Percentiles rank a stretch among this genome's conserved stretches.
These are phyloP conservation scores for Dreissena polymorpha DNA, from an alignment of 1,140 invertebrate genomes.

Conservation along the genomic window DNA sequence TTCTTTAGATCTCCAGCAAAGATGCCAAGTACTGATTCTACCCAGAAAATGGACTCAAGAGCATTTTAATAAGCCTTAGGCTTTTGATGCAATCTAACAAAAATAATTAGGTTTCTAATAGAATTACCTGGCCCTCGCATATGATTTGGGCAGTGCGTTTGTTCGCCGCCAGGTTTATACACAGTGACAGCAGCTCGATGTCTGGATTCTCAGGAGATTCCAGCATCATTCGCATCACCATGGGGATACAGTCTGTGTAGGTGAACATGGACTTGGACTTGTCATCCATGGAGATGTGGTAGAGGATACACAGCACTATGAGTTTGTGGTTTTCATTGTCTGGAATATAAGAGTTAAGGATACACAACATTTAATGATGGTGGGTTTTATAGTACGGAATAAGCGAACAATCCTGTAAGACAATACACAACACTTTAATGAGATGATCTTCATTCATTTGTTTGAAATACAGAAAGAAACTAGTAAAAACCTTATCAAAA, in stretches of 20 bases:
- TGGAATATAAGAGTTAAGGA: conserved; percentile 76
- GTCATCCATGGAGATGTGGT: conserved; percentile 97
- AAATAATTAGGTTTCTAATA: not conserved
- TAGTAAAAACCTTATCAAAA: no score
- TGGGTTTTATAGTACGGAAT: no score
- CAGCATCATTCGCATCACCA: conserved; percentile 82
- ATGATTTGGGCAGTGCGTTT: conserved; percentile 94
- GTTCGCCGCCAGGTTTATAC: conserved; percentile 95
- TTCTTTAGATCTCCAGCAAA: no score
- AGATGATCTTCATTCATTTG: no score
- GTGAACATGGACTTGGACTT: conserved; percentile 96
- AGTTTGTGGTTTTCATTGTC: conserved; percentile 91
- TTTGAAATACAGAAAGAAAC: no score
- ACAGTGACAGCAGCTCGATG: conserved; percentile 90
- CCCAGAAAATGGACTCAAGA: no score
- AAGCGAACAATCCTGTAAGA: no score
- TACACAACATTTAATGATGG: no score
- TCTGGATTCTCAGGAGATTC: conserved; percentile 86
- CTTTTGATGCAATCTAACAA: no score
- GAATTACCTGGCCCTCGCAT: conserved; percentile 83
- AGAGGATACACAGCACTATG: conserved; percentile 93
- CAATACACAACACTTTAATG: no score
- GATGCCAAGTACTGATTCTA: no score
- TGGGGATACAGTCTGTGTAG: conserved; percentile 96
- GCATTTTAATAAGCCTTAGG: no score